A percentile compares a stretch with the other conserved stretches of the same genome.
These are phyloP conservation scores for Hoplodrina ambigua DNA, from an alignment of 2,888 invertebrate genomes.

Conservation along the genomic window DNA sequence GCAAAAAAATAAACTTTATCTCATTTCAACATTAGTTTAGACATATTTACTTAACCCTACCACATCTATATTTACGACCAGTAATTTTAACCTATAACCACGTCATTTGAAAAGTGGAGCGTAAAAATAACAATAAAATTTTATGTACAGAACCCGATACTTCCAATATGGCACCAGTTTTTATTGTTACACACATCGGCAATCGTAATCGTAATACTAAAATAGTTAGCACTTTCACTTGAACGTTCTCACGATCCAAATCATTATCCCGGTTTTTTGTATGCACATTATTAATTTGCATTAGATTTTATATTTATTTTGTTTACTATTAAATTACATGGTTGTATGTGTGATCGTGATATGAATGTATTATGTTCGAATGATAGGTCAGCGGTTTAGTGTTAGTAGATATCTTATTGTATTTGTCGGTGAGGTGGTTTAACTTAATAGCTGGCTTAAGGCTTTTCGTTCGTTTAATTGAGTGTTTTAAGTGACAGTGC, in stretches of 20 bases:
- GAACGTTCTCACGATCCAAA: constrained; percentile 66
- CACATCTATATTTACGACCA: background rate
- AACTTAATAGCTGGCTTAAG: constrained; percentile 8
- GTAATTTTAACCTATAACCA: background rate
- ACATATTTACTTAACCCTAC: background rate
- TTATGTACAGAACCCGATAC: constrained; percentile 47
- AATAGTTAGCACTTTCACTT: constrained; percentile 68
- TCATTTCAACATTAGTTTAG: no score
- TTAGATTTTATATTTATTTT: constrained; percentile 62
- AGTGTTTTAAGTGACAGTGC: background rate
- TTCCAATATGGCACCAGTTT: constrained; percentile 46
- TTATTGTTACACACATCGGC: constrained; percentile 54
- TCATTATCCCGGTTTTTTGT: constrained; percentile 66
- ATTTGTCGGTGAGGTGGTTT: constrained; percentile 33
- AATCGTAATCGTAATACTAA: constrained; percentile 54
- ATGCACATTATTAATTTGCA: constrained; percentile 66
- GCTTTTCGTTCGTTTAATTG: background rate
- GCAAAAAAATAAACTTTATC: no score
- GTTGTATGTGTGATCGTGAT: constrained; percentile 25
- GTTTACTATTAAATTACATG: constrained; percentile 50
- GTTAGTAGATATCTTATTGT: constrained; percentile 30
- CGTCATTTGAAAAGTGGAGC: constrained; percentile 14
- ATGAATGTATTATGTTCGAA: constrained; percentile 8
- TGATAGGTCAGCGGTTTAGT: constrained; percentile 17
- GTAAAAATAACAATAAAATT: constrained; percentile 30